Evolutionary conservation across 2,797 vertebrate genomes (phyloP).

Genomic region (Meda fulgida): DNA sequence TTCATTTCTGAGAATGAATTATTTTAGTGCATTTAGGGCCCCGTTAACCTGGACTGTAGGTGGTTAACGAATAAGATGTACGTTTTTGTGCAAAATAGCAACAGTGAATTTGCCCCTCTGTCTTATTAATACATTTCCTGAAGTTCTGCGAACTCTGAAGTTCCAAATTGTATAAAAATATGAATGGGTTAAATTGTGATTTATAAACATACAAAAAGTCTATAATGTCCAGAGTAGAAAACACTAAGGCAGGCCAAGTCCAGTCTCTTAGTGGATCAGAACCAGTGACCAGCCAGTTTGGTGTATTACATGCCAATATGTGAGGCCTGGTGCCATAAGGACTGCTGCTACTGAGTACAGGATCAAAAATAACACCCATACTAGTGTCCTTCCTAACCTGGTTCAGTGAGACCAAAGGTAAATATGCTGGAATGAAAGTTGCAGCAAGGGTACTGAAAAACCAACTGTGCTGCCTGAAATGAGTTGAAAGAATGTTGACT

Average conservation of each 20-base stretch:
- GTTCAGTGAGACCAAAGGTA: slow-evolving; percentile 20
- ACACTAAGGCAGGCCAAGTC: slow-evolving; percentile 5
- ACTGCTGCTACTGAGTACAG: neutral
- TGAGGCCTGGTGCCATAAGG: slow-evolving; percentile 19
- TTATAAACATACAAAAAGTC: neutral
- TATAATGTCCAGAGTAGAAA: neutral
- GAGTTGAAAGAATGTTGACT: slow-evolving; percentile 37
- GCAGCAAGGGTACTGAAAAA: slow-evolving; percentile 44
- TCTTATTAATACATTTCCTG: neutral
- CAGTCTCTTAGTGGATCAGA: slow-evolving; percentile 21
- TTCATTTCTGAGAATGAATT: no score
- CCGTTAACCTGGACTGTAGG: neutral
- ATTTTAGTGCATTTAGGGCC: neutral
- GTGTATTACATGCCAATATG: slow-evolving; percentile 13
- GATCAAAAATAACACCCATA: slow-evolving; percentile 45
- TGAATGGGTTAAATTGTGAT: neutral
- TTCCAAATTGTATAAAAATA: neutral
- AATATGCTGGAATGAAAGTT: slow-evolving; percentile 36
- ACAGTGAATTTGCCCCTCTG: neutral
- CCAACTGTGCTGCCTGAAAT: slow-evolving; percentile 34
- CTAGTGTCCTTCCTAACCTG: slow-evolving; percentile 35
- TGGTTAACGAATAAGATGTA: neutral
- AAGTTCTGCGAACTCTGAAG: neutral
- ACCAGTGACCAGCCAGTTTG: slow-evolving; percentile 38
- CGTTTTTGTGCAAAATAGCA: neutral